Percentiles rank a stretch among this genome's conserved stretches.
Conservation (phyloP, 2,888 invertebrate genomes). For the Lepidochrysops patricia region DNA sequence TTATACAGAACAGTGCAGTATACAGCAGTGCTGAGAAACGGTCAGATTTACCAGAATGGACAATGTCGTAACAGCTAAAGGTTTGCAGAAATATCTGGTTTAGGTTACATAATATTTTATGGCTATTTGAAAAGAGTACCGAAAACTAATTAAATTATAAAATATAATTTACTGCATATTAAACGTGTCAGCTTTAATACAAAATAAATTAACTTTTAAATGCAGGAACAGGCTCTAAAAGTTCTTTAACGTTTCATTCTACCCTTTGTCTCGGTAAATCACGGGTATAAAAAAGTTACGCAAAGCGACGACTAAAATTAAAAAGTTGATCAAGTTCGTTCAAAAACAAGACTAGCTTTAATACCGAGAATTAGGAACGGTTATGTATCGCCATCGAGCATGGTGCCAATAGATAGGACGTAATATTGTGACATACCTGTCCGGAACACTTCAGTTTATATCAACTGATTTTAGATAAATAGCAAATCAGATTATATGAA, state of each 20-base stretch:
- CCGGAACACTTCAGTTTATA: too few species aligned
- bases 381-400: too few species aligned
- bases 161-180: background rate
- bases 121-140: too few species aligned
- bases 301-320: conserved; percentile 16
- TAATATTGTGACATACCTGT: too few species aligned
- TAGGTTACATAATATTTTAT: background rate
- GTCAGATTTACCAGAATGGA: background rate
- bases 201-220: background rate
- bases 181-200: background rate
- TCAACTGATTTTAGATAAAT: too few species aligned
- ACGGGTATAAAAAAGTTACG: conserved; percentile 19
- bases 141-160: too few species aligned
- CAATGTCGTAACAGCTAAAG: background rate
- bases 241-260: background rate
- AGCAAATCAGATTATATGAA: too few species aligned
- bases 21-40: conserved; percentile 3
- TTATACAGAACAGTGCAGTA: conserved; percentile 2
- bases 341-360: conserved; percentile 24
- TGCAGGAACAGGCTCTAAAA: background rate
- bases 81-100: background rate
- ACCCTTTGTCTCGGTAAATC: conserved; percentile 1
- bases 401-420: too few species aligned
- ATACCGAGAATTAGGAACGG: conserved; percentile 24
- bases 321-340: conserved; percentile 27